A percentile compares a stretch with the other conserved stretches of the same genome.
phyloP scores from a whole-genome alignment of 2,113 vertebrate genomes.

The Neoarius graeffei region DNA sequence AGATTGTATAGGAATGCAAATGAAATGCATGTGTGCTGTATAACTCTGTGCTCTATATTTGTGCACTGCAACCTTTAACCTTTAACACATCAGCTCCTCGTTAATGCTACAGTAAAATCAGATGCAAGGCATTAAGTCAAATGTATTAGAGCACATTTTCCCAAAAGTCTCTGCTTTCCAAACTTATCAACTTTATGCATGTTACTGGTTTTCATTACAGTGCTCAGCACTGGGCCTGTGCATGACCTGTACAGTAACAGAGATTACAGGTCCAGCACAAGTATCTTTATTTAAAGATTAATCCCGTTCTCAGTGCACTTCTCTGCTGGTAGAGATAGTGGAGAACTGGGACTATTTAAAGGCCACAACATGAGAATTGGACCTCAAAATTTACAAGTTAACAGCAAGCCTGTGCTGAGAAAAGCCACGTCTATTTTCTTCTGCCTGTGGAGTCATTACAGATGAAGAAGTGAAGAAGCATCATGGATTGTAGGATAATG shows the following conservation, averaged over 20 bases:
- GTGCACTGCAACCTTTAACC: neutral
- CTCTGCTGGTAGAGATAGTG: neutral
- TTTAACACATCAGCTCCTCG: neutral
- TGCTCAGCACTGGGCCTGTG: neutral
- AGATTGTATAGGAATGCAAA: neutral
- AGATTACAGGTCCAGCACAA: neutral
- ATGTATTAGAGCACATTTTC: neutral
- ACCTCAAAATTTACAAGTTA: conserved; percentile 51
- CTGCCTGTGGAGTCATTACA: conserved; percentile 48
- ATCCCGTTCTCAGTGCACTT: neutral
- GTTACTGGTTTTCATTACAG: neutral
- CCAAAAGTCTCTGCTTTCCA: neutral
- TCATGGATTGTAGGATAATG: neutral
- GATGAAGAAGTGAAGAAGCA: conserved; percentile 49
- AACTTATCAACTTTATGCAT: neutral
- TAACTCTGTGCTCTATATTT: neutral
- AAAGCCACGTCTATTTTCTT: conserved; percentile 52
- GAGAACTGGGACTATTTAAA: conserved; percentile 43
- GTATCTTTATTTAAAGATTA: neutral
- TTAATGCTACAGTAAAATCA: no score
- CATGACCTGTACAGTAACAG: neutral
- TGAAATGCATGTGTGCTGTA: neutral
- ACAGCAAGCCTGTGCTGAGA: conserved; percentile 15
- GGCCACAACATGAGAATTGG: conserved; percentile 32
- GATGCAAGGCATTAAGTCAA: no score